Evolutionary conservation across 2,797 vertebrate genomes (phyloP), one percentile per base, ranked within the genome.

Genomic region (Falco cherrug): DNA sequence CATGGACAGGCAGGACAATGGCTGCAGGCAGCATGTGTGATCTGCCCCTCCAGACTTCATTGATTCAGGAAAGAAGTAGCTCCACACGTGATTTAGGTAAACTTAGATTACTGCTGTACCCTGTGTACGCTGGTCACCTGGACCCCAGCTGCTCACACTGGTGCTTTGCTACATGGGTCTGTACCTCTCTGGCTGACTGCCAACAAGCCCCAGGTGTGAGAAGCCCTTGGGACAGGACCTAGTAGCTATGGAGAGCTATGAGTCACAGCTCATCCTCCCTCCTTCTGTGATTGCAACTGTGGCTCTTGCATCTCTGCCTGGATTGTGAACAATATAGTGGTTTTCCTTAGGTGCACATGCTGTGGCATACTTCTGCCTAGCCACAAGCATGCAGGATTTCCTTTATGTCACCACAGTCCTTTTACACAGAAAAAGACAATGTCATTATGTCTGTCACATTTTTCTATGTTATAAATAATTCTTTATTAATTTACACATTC

Each of bases 1-100:
- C 24, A 28, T 5, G 8, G 33, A 60, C 24, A 74, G 0, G 0
- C 16, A 35, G 10, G 5, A 7, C 11, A 64, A 64, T 13, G 9
- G 17, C 22, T 86, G 11, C 33, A 60, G 57, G 11, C 3, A 37
- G 5, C 9, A 1, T 21, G 24, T 47, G 28, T 1, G 0, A 41
- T 41, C 41, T 69, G 17, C 22, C 3, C 5, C 14, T 47, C n/a
- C 24, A 83, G 6, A 61, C 3, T 45, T 50, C 16, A 18, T 18
- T 50, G 39, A 10, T 57, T 64, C 19, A 26, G 28, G 13, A 45
- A 48, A 47, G 12, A 54, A 53, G 10, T 8, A 14, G 12, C 5
- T 78, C 16, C 61, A 88, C 41, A 6, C 15, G 33, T 13, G 10
- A 28, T 57, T 78, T 65, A 57, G 12, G 14, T n/a, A 71, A 53